Evolutionary conservation across 2,888 invertebrate species (phyloP).

Genomic region (Latrodectus hesperus): DNA sequence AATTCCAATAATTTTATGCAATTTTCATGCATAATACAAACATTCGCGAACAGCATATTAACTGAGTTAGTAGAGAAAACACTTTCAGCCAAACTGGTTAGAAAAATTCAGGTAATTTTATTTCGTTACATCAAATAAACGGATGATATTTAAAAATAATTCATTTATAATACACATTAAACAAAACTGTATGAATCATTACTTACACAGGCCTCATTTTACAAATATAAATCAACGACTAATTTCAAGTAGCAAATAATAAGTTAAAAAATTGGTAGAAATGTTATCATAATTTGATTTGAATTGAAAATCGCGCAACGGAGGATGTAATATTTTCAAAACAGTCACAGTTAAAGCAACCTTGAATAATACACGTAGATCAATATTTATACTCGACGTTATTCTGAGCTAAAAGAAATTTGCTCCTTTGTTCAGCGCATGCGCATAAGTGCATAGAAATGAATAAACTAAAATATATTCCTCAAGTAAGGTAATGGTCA

Average conservation of each 20-base stretch:
- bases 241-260: not conserved
- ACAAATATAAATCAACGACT: not conserved
- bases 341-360: conserved; percentile 14
- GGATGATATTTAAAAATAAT: not conserved
- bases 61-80: not conserved
- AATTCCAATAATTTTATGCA: not conserved
- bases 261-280: not conserved
- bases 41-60: not conserved
- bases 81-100: not conserved
- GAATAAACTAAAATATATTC: too few species aligned
- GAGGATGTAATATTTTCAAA: not conserved
- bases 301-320: conserved; percentile 2
- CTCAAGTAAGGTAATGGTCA: too few species aligned
- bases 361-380: too few species aligned
- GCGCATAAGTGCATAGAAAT: too few species aligned
- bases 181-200: not conserved
- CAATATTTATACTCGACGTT: too few species aligned
- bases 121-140: not conserved
- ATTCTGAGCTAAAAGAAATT: too few species aligned
- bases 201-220: conserved; percentile 41
- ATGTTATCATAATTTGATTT: conserved; percentile 26
- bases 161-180: not conserved
- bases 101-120: not conserved
- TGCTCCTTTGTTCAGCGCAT: too few species aligned
- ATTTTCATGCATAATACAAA: not conserved